phyloP scores from a whole-genome alignment of 2,113 vertebrate species.

The Microtus richardsoni region DNA sequence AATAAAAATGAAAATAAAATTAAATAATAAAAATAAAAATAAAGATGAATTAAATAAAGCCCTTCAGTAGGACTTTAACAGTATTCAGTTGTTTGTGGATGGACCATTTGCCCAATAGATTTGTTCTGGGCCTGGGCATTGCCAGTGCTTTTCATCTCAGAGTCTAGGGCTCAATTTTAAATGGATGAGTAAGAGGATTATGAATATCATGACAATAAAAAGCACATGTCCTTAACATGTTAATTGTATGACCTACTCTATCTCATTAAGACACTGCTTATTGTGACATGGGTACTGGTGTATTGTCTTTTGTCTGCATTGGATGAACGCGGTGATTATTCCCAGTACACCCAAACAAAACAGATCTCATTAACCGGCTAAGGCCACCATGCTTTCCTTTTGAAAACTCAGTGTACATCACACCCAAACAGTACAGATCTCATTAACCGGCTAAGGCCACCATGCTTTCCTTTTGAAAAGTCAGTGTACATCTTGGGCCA shows the following conservation, averaged over 20 bases:
- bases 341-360: not conserved
- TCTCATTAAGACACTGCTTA: not conserved
- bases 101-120: not conserved
- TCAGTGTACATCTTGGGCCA: not conserved
- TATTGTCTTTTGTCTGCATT: not conserved
- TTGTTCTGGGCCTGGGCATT: not conserved
- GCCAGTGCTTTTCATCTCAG: conserved; percentile 8
- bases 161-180: conserved; percentile 34
- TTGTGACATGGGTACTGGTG: not conserved
- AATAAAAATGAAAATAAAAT: too few relatives aligned
- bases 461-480: conserved; percentile 17
- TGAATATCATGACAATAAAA: not conserved
- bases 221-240: not conserved
- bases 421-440: not conserved
- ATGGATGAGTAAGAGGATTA: not conserved
- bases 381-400: not conserved
- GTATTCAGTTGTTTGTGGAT: not conserved
- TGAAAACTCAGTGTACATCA: not conserved
- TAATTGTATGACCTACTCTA: not conserved
- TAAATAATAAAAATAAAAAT: too few relatives aligned
- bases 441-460: not conserved
- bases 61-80: not conserved
- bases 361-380: not conserved
- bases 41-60: not conserved
- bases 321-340: not conserved